A percentile compares a stretch with the other conserved stretches of the same genome.
phyloP scores from a whole-genome alignment of 2,113 vertebrate species.

The Gopherus flavomarginatus region DNA sequence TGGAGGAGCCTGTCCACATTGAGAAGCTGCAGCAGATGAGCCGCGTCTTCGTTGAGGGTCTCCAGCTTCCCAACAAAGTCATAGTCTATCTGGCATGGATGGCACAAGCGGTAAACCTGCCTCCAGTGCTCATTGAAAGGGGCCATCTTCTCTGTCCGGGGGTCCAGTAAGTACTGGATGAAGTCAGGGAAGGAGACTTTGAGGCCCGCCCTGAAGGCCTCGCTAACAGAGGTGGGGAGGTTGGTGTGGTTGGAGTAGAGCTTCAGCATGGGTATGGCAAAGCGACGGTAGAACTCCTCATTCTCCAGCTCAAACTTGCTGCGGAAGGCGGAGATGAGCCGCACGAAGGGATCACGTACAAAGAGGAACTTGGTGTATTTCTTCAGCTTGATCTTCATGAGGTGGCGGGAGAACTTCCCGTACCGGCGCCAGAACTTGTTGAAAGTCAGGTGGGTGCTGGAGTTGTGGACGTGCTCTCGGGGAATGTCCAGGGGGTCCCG shows the following conservation, averaged over 20 bases:
- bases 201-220: slow-evolving; percentile 88
- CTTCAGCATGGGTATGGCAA: slow-evolving; percentile 90
- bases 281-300: slow-evolving; percentile 91
- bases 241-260: slow-evolving; percentile 88
- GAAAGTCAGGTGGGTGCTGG: slow-evolving; percentile 94
- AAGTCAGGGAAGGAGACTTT: slow-evolving; percentile 92
- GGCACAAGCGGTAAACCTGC: slow-evolving; percentile 94
- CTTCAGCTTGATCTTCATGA: slow-evolving; percentile 96
- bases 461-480: slow-evolving; percentile 89
- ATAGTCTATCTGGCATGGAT: slow-evolving; percentile 98
- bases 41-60: slow-evolving; percentile 90
- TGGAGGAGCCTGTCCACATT: slow-evolving; percentile 90
- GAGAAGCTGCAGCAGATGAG: slow-evolving; percentile 90
- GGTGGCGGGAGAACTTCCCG: slow-evolving; percentile 91
- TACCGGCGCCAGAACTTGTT: slow-evolving; percentile 98
- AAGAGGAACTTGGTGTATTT: slow-evolving; percentile 99
- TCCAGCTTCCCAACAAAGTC: slow-evolving; percentile 98
- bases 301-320: slow-evolving; percentile 96
- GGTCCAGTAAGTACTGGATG: slow-evolving; percentile 95
- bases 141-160: slow-evolving; percentile 88
- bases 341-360: slow-evolving; percentile 94
- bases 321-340: slow-evolving; percentile 96
- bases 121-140: slow-evolving; percentile 98
- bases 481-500: slow-evolving; percentile 90
- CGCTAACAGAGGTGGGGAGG: slow-evolving; percentile 85